A percentile compares a stretch with the other conserved stretches of the same genome.
Evolutionary conservation across 2,888 invertebrate genomes (phyloP).

Genomic region (Pollenia angustigena): DNA sequence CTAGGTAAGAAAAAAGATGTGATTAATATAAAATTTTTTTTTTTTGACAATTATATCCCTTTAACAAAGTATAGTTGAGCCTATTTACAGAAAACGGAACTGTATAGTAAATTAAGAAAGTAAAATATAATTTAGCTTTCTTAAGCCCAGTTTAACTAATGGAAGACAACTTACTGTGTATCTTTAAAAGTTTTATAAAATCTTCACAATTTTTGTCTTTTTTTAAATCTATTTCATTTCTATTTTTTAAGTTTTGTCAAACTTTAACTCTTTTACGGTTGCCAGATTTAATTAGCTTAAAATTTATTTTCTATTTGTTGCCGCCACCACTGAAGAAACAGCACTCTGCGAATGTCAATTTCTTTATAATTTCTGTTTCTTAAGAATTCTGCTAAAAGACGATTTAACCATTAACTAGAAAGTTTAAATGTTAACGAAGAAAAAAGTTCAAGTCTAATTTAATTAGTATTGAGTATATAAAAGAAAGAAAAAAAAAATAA

Average conservation of each 20-base stretch:
- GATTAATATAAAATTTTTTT: too few relatives aligned
- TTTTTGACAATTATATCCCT: too few relatives aligned
- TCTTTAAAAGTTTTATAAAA: too few relatives aligned
- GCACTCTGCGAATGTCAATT: background rate
- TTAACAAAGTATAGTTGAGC: too few relatives aligned
- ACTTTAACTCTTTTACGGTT: slow-evolving; percentile 11
- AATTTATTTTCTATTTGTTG: slow-evolving; percentile 20
- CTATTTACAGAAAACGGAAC: too few relatives aligned
- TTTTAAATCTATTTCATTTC: background rate
- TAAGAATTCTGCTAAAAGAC: background rate
- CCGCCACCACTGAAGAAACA: background rate
- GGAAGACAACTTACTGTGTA: too few relatives aligned
- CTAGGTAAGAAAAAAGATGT: too few relatives aligned
- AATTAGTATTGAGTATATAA: slow-evolving; percentile 35
- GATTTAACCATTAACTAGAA: slow-evolving; percentile 14
- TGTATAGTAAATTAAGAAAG: background rate
- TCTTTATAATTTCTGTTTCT: slow-evolving; percentile 2
- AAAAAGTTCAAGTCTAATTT: slow-evolving; percentile 47
- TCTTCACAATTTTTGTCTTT: background rate
- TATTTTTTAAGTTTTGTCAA: background rate
- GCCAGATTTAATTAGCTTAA: slow-evolving; percentile 39
- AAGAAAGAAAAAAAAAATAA: background rate
- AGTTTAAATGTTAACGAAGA: slow-evolving; percentile 21
- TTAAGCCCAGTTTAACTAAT: background rate
- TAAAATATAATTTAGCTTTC: background rate